These are phyloP conservation scores for Epinephelus moara DNA, from an alignment of 2,113 vertebrate species.

Conservation along the genomic window DNA sequence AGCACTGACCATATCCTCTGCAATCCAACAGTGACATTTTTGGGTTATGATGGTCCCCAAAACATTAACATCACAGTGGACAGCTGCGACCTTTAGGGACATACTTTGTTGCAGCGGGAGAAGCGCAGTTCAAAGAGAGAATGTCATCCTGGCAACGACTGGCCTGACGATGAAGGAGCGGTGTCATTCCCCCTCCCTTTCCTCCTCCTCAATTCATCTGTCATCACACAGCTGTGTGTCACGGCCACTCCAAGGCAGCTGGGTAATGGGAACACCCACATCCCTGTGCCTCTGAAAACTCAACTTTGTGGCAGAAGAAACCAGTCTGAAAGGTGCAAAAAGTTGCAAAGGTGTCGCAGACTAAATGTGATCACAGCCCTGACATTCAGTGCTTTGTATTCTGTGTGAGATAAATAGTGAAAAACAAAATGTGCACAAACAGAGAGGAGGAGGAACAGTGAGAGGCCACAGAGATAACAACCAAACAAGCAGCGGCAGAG, in stretches of 20 bases:
- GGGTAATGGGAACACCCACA: slow-evolving; percentile 56
- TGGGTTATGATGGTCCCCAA: neutral
- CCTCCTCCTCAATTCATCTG: slow-evolving; percentile 34
- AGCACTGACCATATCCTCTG: neutral
- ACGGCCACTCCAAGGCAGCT: slow-evolving; percentile 34
- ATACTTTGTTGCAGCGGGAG: slow-evolving; percentile 21
- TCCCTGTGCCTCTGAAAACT: slow-evolving; percentile 5
- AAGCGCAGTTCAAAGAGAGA: slow-evolving; percentile 31
- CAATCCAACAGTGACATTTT: neutral
- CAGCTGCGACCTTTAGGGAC: slow-evolving; percentile 15
- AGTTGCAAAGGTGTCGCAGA: slow-evolving; percentile 9
- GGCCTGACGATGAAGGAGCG: slow-evolving; percentile 5
- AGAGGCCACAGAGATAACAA: neutral
- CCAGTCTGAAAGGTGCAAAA: slow-evolving; percentile 5
- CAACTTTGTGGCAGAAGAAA: slow-evolving; percentile 13
- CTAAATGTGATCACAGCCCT: neutral
- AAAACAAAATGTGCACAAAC: slow-evolving; percentile 3
- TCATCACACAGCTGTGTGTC: slow-evolving; percentile 65
- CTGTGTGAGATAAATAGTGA: neutral
- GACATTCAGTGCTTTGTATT: neutral
- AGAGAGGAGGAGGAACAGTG: neutral
- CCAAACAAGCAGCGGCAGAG: neutral
- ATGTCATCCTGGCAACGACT: slow-evolving; percentile 6
- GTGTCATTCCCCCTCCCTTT: neutral
- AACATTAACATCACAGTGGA: neutral